Evolutionary conservation across 2,113 vertebrate species (phyloP).

Genomic region (Scophthalmus maximus): DNA sequence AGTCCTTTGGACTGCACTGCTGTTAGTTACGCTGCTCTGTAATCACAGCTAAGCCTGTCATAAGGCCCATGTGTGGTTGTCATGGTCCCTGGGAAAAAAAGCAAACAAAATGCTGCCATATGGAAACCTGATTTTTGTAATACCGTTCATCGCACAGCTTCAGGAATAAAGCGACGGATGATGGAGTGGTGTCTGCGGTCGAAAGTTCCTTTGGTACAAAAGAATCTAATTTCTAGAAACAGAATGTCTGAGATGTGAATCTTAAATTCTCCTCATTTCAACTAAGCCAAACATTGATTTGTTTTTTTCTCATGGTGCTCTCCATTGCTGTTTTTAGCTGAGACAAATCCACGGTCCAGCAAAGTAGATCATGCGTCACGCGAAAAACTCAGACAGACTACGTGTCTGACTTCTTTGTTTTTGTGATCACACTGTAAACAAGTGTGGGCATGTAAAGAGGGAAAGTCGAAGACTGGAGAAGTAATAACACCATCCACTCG

Average conservation of each 20-base stretch:
- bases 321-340: background rate
- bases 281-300: constrained; percentile 1
- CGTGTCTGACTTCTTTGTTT: background rate
- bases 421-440: background rate
- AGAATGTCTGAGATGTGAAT: background rate
- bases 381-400: background rate
- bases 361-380: background rate
- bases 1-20: background rate
- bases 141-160: background rate
- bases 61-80: background rate
- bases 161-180: background rate
- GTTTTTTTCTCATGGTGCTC: background rate
- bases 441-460: background rate
- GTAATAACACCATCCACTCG: background rate
- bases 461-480: background rate
- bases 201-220: background rate
- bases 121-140: background rate
- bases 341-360: background rate
- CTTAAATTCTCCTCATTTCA: constrained; percentile 6
- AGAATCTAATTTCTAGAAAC: background rate
- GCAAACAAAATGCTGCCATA: constrained; percentile 1
- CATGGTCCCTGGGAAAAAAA: background rate
- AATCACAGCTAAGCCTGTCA: background rate
- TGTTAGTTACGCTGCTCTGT: background rate
- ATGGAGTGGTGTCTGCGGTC: background rate